phyloP scores from a whole-genome alignment of 2,797 vertebrate species.

The Pachyuromys duprasi region DNA sequence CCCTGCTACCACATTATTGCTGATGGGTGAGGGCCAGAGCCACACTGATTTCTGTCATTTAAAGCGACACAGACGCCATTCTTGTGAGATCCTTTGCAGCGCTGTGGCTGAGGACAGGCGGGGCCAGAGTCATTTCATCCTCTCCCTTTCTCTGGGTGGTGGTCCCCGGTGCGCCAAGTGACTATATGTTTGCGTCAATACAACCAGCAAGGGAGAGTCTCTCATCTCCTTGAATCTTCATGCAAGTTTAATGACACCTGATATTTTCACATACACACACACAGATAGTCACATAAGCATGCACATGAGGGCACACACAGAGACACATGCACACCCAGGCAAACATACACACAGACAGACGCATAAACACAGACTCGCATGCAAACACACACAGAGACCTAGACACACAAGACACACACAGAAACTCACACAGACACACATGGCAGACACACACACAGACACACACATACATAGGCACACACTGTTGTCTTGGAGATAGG shows the following conservation, averaged over 20 bases:
- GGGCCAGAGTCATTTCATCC: not conserved
- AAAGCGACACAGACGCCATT: not conserved
- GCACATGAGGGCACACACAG: not conserved
- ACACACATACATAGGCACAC: not conserved
- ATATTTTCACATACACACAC: not conserved
- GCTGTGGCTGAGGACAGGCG: not conserved
- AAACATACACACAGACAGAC: not conserved
- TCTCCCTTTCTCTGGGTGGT: no score
- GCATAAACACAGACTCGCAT: not conserved
- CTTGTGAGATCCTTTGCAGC: not conserved
- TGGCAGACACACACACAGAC: not conserved
- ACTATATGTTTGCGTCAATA: no score
- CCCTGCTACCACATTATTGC: not conserved
- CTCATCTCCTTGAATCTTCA: not conserved
- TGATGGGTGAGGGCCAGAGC: not conserved
- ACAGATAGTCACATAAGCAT: not conserved
- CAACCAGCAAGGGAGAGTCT: not conserved
- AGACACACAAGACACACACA: not conserved
- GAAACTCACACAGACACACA: not conserved
- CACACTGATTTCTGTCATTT: no score
- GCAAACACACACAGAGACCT: not conserved
- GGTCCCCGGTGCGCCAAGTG: not conserved
- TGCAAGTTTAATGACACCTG: not conserved
- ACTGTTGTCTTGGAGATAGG: not conserved
- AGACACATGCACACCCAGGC: not conserved